Conservation (phyloP, 2,888 invertebrate species). For the Tortrix viridana region DNA sequence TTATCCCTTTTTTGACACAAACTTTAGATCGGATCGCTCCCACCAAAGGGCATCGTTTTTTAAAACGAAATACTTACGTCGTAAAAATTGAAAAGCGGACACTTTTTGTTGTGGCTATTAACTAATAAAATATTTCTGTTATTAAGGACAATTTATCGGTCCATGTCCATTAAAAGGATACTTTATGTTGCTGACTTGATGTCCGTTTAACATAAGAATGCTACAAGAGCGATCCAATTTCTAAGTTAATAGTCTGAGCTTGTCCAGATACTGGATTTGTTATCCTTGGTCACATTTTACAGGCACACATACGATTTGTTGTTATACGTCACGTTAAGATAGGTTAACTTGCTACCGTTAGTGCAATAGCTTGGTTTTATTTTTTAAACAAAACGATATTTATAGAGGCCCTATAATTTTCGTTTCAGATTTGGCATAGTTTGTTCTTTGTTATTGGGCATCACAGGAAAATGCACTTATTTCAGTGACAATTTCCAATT, state of each 20-base stretch:
- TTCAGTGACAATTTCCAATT: too few species aligned
- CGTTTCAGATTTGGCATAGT: too few species aligned
- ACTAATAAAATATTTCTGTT: slow-evolving; percentile 76
- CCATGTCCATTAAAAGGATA: slow-evolving; percentile 72
- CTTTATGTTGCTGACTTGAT: slow-evolving; percentile 60
- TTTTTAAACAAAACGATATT: too few species aligned
- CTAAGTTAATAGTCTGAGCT: slow-evolving; percentile 20
- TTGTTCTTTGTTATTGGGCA: too few species aligned
- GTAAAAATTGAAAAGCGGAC: slow-evolving; percentile 75
- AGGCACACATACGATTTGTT: slow-evolving; percentile 6
- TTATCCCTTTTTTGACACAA: slow-evolving; percentile 79
- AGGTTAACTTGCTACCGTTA: slow-evolving; percentile 16
- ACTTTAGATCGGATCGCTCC: slow-evolving; percentile 75
- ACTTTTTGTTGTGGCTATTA: slow-evolving; percentile 69
- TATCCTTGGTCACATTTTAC: slow-evolving; percentile 26
- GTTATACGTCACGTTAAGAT: slow-evolving; percentile 8
- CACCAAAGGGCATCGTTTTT: slow-evolving; percentile 67
- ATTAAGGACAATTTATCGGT: slow-evolving; percentile 78
- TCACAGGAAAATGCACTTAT: too few species aligned
- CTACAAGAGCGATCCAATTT: slow-evolving; percentile 26
- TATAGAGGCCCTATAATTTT: too few species aligned
- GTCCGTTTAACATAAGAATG: slow-evolving; percentile 30
- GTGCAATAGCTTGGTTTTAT: background rate
- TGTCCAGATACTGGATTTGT: slow-evolving; percentile 18
- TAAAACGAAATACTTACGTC: slow-evolving; percentile 65